Evolutionary conservation across 2,888 invertebrate species (phyloP).

Genomic region (Oxytorus armatus): DNA sequence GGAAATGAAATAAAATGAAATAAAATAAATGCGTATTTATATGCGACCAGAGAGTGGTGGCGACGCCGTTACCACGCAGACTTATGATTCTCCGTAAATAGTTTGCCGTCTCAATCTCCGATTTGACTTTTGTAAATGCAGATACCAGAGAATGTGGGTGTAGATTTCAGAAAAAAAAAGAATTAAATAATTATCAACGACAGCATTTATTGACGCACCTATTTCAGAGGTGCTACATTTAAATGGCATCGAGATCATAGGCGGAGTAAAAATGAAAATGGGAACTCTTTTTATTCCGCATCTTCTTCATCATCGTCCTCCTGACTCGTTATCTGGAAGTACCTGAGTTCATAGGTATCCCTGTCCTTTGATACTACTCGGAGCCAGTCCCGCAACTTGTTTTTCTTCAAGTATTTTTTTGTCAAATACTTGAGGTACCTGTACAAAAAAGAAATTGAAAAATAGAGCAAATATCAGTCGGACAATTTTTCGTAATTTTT

Average conservation of each 20-base stretch:
- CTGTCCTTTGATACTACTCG: constrained; percentile 98
- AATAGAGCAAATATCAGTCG: constrained; percentile 79
- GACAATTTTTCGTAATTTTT: not conserved
- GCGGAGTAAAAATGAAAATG: constrained; percentile 65
- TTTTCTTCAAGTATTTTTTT: constrained; percentile 99
- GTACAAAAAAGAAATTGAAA: constrained; percentile 70
- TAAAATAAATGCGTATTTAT: too few relatives aligned
- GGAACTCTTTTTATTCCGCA: constrained; percentile 88
- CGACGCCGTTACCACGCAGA: too few relatives aligned
- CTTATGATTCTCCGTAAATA: too few relatives aligned
- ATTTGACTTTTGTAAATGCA: too few relatives aligned
- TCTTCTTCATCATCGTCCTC: constrained; percentile 93
- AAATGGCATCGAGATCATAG: constrained; percentile 70
- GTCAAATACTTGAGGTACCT: constrained; percentile 99
- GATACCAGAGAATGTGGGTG: constrained; percentile 44
- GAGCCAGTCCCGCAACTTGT: constrained; percentile 99
- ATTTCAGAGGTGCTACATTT: constrained; percentile 74
- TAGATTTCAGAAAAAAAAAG: constrained; percentile 9
- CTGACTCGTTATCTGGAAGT: constrained; percentile 98
- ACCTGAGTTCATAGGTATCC: constrained; percentile 98
- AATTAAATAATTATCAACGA: constrained; percentile 33
- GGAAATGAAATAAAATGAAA: too few relatives aligned
- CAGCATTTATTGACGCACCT: constrained; percentile 74
- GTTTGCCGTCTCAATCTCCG: too few relatives aligned
- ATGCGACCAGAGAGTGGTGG: too few relatives aligned